These are phyloP conservation scores for Montipora efflorescens DNA, from an alignment of 64 coral and sea anemone genomes.

Conservation along the genomic window DNA sequence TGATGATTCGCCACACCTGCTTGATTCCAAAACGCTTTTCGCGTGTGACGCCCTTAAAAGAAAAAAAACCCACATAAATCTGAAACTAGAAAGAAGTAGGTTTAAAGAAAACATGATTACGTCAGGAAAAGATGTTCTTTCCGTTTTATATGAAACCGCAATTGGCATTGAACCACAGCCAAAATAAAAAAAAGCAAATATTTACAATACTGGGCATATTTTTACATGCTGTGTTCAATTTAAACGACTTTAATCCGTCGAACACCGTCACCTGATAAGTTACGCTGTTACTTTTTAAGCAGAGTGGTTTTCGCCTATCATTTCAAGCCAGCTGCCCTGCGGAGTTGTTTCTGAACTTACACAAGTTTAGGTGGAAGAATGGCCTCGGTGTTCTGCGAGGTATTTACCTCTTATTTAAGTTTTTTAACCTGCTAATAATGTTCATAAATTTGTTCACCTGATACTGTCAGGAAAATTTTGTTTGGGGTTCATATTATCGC, in stretches of 20 bases:
- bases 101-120: background rate
- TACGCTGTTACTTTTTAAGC: background rate
- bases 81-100: background rate
- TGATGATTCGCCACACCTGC: slow-evolving; percentile 18
- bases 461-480: too few species aligned
- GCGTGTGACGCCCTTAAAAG: background rate
- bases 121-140: background rate
- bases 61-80: background rate
- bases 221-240: background rate
- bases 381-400: slow-evolving; percentile 33
- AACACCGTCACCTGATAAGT: background rate
- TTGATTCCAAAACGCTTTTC: background rate
- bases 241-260: background rate
- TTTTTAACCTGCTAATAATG: background rate
- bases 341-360: background rate
- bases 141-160: slow-evolving; percentile 37
- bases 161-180: background rate
- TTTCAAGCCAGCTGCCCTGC: slow-evolving; percentile 22
- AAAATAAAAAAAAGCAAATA: background rate
- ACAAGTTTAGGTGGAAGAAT: background rate
- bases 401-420: background rate
- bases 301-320: background rate
- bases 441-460: background rate
- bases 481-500: too few species aligned
- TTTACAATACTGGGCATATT: background rate